phyloP scores from a whole-genome alignment of 2,113 vertebrate genomes.

The Tor tambroides region DNA sequence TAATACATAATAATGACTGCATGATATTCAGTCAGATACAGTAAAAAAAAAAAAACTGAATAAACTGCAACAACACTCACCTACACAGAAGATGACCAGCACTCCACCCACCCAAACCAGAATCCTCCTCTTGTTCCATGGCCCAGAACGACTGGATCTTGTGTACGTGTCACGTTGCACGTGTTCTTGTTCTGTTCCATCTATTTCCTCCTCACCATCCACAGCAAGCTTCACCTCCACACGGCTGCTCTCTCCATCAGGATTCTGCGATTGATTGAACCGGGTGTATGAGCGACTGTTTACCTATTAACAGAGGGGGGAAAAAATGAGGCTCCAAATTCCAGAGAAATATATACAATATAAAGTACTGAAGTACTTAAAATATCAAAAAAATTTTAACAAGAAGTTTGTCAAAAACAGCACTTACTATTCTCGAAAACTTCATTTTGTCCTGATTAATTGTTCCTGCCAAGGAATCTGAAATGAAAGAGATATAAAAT shows the following conservation, averaged over 20 bases:
- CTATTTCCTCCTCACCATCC: slow-evolving; percentile 77
- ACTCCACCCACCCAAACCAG: slow-evolving; percentile 64
- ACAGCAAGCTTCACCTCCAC: slow-evolving; percentile 86
- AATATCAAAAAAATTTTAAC: not conserved
- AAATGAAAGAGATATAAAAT: slow-evolving; percentile 1
- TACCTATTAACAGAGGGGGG: slow-evolving; percentile 74
- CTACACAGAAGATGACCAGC: slow-evolving; percentile 79
- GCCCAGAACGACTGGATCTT: not conserved
- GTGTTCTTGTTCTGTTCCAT: slow-evolving; percentile 62
- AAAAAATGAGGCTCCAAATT: not conserved
- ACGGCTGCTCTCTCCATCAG: slow-evolving; percentile 78
- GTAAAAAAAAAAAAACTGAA: not conserved
- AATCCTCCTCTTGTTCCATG: slow-evolving; percentile 57
- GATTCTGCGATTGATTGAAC: slow-evolving; percentile 85
- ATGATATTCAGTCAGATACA: not conserved
- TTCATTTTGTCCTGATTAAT: slow-evolving; percentile 82
- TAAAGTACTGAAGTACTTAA: not conserved
- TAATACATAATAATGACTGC: too few species aligned
- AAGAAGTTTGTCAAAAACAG: not conserved
- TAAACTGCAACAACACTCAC: slow-evolving; percentile 68
- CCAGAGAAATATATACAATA: not conserved
- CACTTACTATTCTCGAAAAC: slow-evolving; percentile 82
- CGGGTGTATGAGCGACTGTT: slow-evolving; percentile 82
- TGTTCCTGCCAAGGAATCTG: slow-evolving; percentile 55
- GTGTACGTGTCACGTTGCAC: slow-evolving; percentile 1